Evolutionary conservation across 1,140 invertebrate genomes (phyloP), one percentile per base, ranked within the genome.

Genomic region (Heliconius congener): DNA sequence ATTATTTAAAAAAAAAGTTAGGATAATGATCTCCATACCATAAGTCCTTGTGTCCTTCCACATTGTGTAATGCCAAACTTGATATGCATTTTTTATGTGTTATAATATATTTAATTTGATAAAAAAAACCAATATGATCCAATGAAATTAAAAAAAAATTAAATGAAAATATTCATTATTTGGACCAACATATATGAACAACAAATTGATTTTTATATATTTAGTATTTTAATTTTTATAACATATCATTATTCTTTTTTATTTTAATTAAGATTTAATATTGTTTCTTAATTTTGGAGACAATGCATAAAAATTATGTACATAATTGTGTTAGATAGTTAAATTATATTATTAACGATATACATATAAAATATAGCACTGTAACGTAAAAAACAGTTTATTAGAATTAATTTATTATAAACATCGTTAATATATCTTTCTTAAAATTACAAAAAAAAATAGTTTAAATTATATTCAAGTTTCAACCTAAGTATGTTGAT

Each of bases 321-420:
- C 23, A 27, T 66, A 66, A 66, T 66, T 66, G 60, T 66, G 60
- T 66, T 66, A 66, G 60, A 66, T 66, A 66, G 60, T 66, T 30
- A 66, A 66, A 66, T 60, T 52, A 52, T 52, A 52, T 27, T 66
- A 66, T 66, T 27, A 30, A 27, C 27, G 19, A 57, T 23, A 55
- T 55, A n/a, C 3, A n/a, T 66, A 66, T 66, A 66, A 23, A 66
- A 16, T 27, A 27, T 30, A 66, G 9, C 23, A 27, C 55, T 57
- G 60, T 66, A 66, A 16, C 13, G 11, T 46, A 46, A 16, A 46
- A 9, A 46, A 13, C 42, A 16, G 42, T 46, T 46, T 16, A 46
- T 46, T 46, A 46, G 3, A 46, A 37, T 37, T 37, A 16, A 1
- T 66, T 66, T 27, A 57, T 27, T 27, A 27, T 9, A 66, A 27